Evolutionary conservation across 2,888 invertebrate genomes (phyloP), one percentile per base, ranked within the genome.

Genomic region (Beris morrisii): DNA sequence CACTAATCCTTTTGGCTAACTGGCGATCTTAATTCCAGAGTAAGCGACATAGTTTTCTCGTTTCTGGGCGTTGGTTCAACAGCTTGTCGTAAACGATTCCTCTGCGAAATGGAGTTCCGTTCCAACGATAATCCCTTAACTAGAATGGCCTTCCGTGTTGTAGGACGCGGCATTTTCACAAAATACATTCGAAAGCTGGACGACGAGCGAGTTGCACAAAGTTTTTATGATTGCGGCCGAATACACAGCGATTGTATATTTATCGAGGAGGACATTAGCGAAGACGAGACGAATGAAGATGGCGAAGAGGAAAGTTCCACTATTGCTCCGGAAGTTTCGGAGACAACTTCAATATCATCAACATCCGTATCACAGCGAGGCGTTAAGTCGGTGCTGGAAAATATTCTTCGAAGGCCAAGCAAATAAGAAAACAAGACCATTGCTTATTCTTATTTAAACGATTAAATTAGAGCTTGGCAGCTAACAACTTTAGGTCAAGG

Each of bases 101-200:
- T 84, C 7, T 84, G 84, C 68, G 82, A 83, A 76, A 80, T 82
- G 72, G 82, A 84, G 70, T 82, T 80, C 69, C 79, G 78, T 32
- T 78, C 82, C 2, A 78, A 78, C 66, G 69, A 73, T 7, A 81
- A 79, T 74, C 75, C 80, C 9, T 57, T 80, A 48, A 77, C 77
- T 3, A 73, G 75, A 66, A 76, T 80, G 75, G 78, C 77, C 6
- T 79, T 79, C 70, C 76, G 78, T 13, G 74, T 81, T 38, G 73
- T 81, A n/a, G 79, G 79, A 4, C 76, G 74, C 9, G 77, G 77
- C 5, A 74, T 80, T 68, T 79, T 80, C 67, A 74, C 73, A 48
- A 77, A 76, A 71, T 79, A 79, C 56, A 74, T 75, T 7, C 77
- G 77, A 54, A 73, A 74, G 6, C 70, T 66, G 4, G 77, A 77